Percentiles rank a stretch among this genome's conserved stretches.
These are phyloP conservation scores for Charadrius vociferus DNA, from an alignment of 2,113 vertebrate genomes.

Conservation along the genomic window DNA sequence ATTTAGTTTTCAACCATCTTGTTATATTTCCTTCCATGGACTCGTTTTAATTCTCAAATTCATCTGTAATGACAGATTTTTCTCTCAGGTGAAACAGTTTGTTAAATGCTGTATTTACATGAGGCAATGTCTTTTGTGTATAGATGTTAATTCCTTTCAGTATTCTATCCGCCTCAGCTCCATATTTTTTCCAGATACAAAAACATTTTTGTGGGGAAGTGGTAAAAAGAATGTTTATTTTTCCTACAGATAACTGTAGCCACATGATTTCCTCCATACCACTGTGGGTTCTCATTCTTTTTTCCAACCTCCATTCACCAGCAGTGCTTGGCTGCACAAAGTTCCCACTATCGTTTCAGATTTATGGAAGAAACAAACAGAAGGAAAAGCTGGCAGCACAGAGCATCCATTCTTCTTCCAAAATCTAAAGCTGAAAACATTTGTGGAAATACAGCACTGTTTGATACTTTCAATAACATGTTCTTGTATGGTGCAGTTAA, in stretches of 20 bases:
- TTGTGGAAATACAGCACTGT: neutral
- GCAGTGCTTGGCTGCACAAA: neutral
- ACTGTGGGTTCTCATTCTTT: slow-evolving; percentile 12
- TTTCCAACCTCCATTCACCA: slow-evolving; percentile 27
- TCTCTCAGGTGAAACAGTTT: neutral
- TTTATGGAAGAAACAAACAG: slow-evolving; percentile 40
- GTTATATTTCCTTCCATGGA: neutral
- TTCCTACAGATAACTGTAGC: slow-evolving; percentile 35
- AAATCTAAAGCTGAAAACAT: slow-evolving; percentile 22
- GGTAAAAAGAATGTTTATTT: slow-evolving; percentile 50
- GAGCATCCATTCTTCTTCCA: slow-evolving; percentile 6
- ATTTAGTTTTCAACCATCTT: neutral
- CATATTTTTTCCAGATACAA: slow-evolving; percentile 31
- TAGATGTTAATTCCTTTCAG: neutral
- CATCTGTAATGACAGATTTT: neutral
- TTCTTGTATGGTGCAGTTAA: neutral
- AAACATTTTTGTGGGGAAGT: slow-evolving; percentile 14
- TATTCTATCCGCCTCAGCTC: neutral
- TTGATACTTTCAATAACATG: neutral
- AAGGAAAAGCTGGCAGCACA: slow-evolving; percentile 21
- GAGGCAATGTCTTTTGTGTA: neutral
- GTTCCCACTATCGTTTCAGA: neutral
- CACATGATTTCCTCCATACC: slow-evolving; percentile 43
- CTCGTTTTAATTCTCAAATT: neutral
- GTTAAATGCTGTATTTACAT: neutral